Conservation (phyloP, 1,140 invertebrate species). For the Plutomurus gul region DNA sequence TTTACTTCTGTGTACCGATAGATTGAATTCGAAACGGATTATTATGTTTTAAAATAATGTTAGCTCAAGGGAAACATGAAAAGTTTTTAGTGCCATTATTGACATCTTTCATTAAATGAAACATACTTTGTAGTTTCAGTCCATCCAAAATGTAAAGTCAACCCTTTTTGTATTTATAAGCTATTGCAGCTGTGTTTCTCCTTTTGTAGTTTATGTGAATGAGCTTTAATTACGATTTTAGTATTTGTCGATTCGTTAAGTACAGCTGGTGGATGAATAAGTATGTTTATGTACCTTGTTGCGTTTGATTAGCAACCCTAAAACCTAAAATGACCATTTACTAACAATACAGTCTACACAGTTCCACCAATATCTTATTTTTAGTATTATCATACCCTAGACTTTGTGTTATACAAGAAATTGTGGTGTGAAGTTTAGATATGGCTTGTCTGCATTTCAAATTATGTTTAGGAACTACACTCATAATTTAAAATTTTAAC, state of each 20-base stretch:
- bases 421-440: no score
- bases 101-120: not conserved
- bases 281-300: conserved; percentile 7
- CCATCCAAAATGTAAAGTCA: not conserved
- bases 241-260: not conserved
- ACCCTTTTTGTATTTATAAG: not conserved
- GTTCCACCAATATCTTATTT: not conserved
- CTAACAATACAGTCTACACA: not conserved
- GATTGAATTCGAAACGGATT: no score
- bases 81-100: conserved; percentile 1
- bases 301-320: not conserved
- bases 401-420: no score
- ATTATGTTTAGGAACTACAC: no score
- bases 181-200: not conserved
- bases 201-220: not conserved
- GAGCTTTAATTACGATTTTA: not conserved
- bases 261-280: not conserved
- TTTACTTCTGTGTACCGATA: no score
- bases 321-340: conserved; percentile 14
- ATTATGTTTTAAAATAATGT: no score
- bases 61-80: not conserved
- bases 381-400: no score
- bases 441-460: no score
- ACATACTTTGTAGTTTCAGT: not conserved
- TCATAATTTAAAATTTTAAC: no score